These are phyloP conservation scores for Mesorhabditis sp. DNA, from an alignment of 2,888 invertebrate genomes.

Conservation along the genomic window DNA sequence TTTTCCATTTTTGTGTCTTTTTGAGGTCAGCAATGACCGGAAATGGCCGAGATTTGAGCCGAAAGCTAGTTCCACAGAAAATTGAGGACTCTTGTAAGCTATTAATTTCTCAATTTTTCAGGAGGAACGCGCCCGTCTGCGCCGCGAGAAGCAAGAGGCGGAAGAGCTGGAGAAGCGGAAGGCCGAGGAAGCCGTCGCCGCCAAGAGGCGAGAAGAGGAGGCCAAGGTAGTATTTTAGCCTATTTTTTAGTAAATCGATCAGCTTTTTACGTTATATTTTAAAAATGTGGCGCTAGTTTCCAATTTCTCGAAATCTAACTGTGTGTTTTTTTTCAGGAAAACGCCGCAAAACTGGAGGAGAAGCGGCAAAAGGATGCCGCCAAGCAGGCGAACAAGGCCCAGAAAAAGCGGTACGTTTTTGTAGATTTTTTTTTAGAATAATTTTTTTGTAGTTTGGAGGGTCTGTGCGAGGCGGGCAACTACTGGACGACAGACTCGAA, in stretches of 20 bases:
- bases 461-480: conserved; percentile 26
- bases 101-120: background rate
- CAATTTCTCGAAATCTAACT: too few species aligned
- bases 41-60: too few species aligned
- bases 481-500: conserved; percentile 43
- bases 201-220: conserved; percentile 29
- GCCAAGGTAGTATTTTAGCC: conserved; percentile 9
- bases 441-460: background rate
- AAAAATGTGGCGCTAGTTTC: too few species aligned
- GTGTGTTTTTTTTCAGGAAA: conserved; percentile 32
- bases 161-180: conserved; percentile 31
- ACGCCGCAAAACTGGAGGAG: conserved; percentile 73
- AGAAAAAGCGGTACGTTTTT: background rate
- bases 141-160: conserved; percentile 30
- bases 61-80: too few species aligned
- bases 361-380: conserved; percentile 76
- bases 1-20: too few species aligned
- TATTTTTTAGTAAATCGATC: too few species aligned
- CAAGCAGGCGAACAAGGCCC: conserved; percentile 13
- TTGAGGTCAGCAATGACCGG: too few species aligned
- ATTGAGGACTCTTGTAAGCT: too few species aligned
- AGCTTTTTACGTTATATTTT: too few species aligned
- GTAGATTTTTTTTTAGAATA: background rate
- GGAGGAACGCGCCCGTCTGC: background rate
- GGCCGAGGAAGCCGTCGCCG: conserved; percentile 39